These are phyloP conservation scores for Drosophila bunnanda DNA, from an alignment of 2,888 invertebrate species.

Conservation along the genomic window DNA sequence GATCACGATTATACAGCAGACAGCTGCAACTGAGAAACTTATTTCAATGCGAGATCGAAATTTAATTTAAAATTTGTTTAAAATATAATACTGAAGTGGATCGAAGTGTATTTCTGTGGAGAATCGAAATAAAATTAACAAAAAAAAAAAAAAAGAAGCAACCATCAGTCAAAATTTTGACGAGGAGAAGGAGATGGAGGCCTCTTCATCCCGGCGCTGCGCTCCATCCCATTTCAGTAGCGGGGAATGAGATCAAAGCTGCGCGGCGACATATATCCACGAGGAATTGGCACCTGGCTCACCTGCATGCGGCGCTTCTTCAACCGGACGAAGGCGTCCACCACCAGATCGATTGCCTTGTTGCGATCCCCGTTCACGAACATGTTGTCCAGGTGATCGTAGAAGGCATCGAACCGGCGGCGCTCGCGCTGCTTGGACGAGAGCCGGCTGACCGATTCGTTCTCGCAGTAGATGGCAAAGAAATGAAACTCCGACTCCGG, in stretches of 20 bases:
- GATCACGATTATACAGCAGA: slow-evolving; percentile 5
- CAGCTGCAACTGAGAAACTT: slow-evolving; percentile 7
- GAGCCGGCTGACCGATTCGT: slow-evolving; percentile 15
- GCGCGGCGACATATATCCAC: slow-evolving; percentile 4
- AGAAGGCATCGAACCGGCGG: slow-evolving; percentile 44
- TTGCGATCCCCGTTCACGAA: slow-evolving; percentile 39
- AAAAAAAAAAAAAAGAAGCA: slow-evolving; percentile 25
- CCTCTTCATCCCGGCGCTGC: background rate
- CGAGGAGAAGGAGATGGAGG: background rate
- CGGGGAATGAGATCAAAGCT: background rate
- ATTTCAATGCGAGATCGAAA: slow-evolving; percentile 33
- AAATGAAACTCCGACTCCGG: slow-evolving; percentile 49
- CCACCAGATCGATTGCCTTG: slow-evolving; percentile 40
- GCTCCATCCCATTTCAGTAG: background rate
- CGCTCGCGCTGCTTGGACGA: slow-evolving; percentile 35
- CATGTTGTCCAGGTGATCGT: slow-evolving; percentile 49
- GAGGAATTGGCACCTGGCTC: background rate
- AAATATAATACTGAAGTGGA: slow-evolving; percentile 47
- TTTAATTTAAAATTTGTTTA: slow-evolving; percentile 72
- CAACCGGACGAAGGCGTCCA: slow-evolving; percentile 36
- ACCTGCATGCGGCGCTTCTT: slow-evolving; percentile 11
- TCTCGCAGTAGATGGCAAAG: slow-evolving; percentile 15
- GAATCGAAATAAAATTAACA: slow-evolving; percentile 74
- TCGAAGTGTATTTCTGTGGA: slow-evolving; percentile 67
- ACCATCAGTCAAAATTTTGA: background rate